Evolutionary conservation across 92 coral and sea anemone species (phyloP), one percentile per base, ranked within the genome.

Genomic region (Epizoanthus fatuus): DNA sequence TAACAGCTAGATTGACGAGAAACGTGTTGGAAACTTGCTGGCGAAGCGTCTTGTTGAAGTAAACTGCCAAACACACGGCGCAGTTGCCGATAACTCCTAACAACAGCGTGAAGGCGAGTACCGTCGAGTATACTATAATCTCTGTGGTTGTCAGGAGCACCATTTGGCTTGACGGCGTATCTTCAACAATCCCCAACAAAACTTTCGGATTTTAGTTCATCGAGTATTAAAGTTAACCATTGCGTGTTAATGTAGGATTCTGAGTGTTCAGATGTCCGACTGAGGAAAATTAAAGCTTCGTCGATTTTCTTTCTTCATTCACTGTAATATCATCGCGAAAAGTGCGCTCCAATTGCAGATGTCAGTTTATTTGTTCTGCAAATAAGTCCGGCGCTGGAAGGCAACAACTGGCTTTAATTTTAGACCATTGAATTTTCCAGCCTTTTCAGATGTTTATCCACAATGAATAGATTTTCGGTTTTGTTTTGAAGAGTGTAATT

Each of bases 61-160:
- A 91, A 42, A 91, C 90, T 3, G 94, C 94, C 45, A 91, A 55
- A 65, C 94, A 91, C 45, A 91, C 92, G 4, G 79, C 72, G 47
- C 37, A 14, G 32, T 91, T 91, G 9, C 94, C 94, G 42, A 88
- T 11, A n/a, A 89, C 42, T 14, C 94, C 94, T 39, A 83, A 65
- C 38, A 84, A 29, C 58, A 88, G 75, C 39, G 86, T 88, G 17
- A 83, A 7, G 57, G 63, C 25, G 5, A 91, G 83, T 49, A 91
- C 42, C 11, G 62, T 80, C 11, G 83, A 71, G 71, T 82, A 84
- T 2, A 65, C 45, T 3, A 13, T 32, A 16, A 69, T 69, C 57
- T 88, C 92, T 19, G 62, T 66, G 0, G 58, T 65, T 5, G 92
- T 65, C n/a, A 91, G 83, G 53, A 84, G 47, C 47, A 38, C 74